Evolutionary conservation across 2,888 invertebrate genomes (phyloP).

Genomic region (Uloborus plumipes): DNA sequence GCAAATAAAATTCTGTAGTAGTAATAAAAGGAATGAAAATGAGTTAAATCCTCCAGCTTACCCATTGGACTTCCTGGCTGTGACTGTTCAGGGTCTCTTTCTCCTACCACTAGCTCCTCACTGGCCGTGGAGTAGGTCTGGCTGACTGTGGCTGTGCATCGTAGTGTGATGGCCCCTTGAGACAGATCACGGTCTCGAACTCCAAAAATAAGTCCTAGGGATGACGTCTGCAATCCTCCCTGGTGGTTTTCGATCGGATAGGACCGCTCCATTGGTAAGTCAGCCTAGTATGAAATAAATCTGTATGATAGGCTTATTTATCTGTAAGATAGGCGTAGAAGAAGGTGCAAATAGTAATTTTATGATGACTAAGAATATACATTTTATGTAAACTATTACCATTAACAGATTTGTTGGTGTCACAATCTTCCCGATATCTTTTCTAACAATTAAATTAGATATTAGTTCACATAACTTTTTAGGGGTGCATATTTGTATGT

Average conservation of each 20-base stretch:
- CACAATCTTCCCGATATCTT: too few relatives aligned
- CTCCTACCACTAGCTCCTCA: slow-evolving; percentile 47
- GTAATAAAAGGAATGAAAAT: neutral
- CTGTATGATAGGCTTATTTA: neutral
- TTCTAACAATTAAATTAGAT: too few relatives aligned
- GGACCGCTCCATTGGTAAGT: slow-evolving; percentile 7
- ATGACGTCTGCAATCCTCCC: slow-evolving; percentile 32
- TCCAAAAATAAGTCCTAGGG: slow-evolving; percentile 27
- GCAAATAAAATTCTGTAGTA: too few relatives aligned
- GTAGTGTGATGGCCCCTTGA: slow-evolving; percentile 37
- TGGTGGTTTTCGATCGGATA: slow-evolving; percentile 20
- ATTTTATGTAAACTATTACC: too few relatives aligned
- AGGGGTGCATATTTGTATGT: too few relatives aligned
- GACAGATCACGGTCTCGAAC: slow-evolving; percentile 22
- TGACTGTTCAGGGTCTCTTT: slow-evolving; percentile 15
- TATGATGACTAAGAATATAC: too few relatives aligned
- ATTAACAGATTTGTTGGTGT: too few relatives aligned
- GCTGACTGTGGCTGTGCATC: slow-evolving; percentile 42
- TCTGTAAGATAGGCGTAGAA: neutral
- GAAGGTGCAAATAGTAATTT: too few relatives aligned
- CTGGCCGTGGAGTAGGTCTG: slow-evolving; percentile 53
- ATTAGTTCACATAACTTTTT: too few relatives aligned
- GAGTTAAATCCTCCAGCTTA: neutral
- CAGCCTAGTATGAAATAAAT: slow-evolving; percentile 16
- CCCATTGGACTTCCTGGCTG: slow-evolving; percentile 25